Conservation (phyloP, 2,113 vertebrate species). For the Benitochromis conjunctus region DNA sequence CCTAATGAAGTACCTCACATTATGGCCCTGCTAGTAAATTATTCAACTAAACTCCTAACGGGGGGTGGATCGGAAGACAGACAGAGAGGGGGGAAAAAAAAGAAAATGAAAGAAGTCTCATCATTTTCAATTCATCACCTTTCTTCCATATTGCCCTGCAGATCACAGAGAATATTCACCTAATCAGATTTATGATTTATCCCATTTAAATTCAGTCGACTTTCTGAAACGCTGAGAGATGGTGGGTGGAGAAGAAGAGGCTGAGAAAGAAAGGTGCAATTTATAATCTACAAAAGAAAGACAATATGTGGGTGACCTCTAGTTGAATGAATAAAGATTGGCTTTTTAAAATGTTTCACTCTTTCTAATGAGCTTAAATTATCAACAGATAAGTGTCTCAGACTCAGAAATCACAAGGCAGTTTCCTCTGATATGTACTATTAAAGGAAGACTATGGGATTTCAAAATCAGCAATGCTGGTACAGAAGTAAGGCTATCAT, state of each 20-base stretch:
- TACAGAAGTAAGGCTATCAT: background rate
- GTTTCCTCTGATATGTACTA: background rate
- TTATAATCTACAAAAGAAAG: slow-evolving; percentile 58
- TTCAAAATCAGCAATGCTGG: background rate
- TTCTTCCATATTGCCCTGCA: slow-evolving; percentile 61
- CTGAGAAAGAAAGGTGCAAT: slow-evolving; percentile 34
- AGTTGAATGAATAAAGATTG: slow-evolving; percentile 74
- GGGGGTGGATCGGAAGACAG: slow-evolving; percentile 2
- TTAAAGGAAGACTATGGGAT: background rate
- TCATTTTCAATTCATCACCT: slow-evolving; percentile 68
- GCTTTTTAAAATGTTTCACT: slow-evolving; percentile 55
- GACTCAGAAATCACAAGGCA: slow-evolving; percentile 9
- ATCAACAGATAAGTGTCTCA: slow-evolving; percentile 48
- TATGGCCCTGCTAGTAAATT: slow-evolving; percentile 62
- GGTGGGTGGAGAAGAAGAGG: slow-evolving; percentile 41
- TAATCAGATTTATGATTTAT: slow-evolving; percentile 78
- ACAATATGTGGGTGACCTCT: slow-evolving; percentile 62
- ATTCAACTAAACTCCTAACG: slow-evolving; percentile 63
- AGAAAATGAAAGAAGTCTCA: slow-evolving; percentile 59
- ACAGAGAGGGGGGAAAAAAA: accelerated
- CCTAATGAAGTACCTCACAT: slow-evolving; percentile 58
- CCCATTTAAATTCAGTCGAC: slow-evolving; percentile 75
- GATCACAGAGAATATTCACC: slow-evolving; percentile 73
- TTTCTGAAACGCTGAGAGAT: slow-evolving; percentile 58
- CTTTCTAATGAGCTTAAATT: slow-evolving; percentile 66